phyloP scores from a whole-genome alignment of 2,113 vertebrate genomes.

The Burhinus bistriatus region DNA sequence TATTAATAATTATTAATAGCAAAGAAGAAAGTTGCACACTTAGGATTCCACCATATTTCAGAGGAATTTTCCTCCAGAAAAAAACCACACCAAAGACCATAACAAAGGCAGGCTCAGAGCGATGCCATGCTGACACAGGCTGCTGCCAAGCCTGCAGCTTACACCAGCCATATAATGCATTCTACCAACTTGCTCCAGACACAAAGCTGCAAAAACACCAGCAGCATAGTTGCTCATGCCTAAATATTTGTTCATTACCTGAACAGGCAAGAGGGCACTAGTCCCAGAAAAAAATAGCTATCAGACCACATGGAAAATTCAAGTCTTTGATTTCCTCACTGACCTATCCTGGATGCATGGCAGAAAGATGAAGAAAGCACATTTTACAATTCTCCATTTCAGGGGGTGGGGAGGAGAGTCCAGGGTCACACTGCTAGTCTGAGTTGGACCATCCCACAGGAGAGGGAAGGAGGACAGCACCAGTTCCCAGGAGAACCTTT shows the following conservation, averaged over 20 bases:
- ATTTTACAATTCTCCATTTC: neutral
- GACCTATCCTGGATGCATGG: neutral
- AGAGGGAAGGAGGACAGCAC: neutral
- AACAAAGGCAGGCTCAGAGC: neutral
- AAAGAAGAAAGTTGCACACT: neutral
- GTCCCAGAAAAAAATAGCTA: neutral
- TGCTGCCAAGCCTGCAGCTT: neutral
- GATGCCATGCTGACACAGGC: neutral
- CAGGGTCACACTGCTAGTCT: neutral
- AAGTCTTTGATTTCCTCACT: neutral
- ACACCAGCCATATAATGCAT: neutral
- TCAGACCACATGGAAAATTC: neutral
- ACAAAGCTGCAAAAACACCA: neutral
- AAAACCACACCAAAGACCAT: too few species aligned
- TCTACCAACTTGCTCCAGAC: neutral
- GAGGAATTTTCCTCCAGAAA: neutral
- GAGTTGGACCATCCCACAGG: neutral
- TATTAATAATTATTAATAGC: neutral
- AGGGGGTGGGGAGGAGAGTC: neutral
- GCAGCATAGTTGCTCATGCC: neutral
- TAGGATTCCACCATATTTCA: neutral
- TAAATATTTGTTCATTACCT: neutral
- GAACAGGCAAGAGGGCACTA: neutral
- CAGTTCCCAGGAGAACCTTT: neutral
- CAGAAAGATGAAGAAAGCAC: neutral